phyloP scores from a whole-genome alignment of 2,888 invertebrate species.

The Tetramorium bicarinatum region DNA sequence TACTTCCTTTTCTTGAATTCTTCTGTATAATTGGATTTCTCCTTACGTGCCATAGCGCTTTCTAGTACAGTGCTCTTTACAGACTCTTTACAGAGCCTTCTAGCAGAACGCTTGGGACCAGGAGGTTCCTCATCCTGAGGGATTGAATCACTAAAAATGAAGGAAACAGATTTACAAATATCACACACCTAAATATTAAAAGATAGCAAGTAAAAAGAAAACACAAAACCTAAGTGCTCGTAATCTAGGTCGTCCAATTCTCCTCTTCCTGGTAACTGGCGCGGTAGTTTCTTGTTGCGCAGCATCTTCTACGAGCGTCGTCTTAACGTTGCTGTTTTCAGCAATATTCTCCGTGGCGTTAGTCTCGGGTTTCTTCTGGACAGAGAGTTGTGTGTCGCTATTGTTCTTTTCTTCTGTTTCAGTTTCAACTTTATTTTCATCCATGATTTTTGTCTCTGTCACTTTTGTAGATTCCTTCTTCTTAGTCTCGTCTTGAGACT shows the following conservation, averaged over 20 bases:
- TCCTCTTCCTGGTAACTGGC: slow-evolving; percentile 79
- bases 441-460: slow-evolving; percentile 39
- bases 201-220: slow-evolving; percentile 31
- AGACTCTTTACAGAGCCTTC: slow-evolving; percentile 89
- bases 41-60: slow-evolving; percentile 91
- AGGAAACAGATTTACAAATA: slow-evolving; percentile 58
- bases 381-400: background rate
- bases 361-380: slow-evolving; percentile 58
- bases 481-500: slow-evolving; percentile 78
- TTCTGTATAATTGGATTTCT: slow-evolving; percentile 89
- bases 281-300: slow-evolving; percentile 63
- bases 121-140: slow-evolving; percentile 76
- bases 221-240: slow-evolving; percentile 79
- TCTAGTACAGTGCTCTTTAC: slow-evolving; percentile 88
- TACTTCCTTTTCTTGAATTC: slow-evolving; percentile 82
- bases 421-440: slow-evolving; percentile 47
- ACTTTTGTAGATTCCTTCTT: slow-evolving; percentile 38
- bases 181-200: slow-evolving; percentile 9
- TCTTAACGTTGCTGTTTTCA: slow-evolving; percentile 53
- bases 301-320: slow-evolving; percentile 24
- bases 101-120: slow-evolving; percentile 89
- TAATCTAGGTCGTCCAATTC: slow-evolving; percentile 78
- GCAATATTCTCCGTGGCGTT: slow-evolving; percentile 53
- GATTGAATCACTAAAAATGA: slow-evolving; percentile 79
- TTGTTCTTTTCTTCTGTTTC: slow-evolving; percentile 35